A percentile compares a stretch with the other conserved stretches of the same genome.
Conservation (phyloP, 2,888 invertebrate species). For the Meiosimyza platycephala region DNA sequence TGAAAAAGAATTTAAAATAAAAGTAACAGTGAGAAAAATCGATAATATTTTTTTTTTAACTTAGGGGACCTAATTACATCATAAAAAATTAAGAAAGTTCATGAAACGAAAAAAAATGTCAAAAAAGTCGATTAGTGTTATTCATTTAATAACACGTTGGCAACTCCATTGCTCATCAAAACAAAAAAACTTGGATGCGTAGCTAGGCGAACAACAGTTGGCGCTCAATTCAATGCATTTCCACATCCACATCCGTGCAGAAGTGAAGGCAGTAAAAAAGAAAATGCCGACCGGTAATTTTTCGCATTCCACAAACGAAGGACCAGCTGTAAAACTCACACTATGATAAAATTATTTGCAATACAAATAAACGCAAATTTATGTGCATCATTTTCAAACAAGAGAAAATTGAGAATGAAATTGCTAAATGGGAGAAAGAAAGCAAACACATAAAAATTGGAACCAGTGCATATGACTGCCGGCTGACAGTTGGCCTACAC, state of each 20-base stretch:
- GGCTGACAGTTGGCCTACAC: no score
- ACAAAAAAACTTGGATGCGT: no score
- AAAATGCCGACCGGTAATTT: conserved; percentile 21
- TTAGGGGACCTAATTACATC: no score
- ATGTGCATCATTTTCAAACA: neutral
- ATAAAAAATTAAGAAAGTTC: no score
- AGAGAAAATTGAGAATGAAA: conserved; percentile 11
- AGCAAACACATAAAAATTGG: no score
- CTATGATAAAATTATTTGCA: neutral
- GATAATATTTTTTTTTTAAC: no score
- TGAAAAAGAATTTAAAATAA: no score
- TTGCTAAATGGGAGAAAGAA: neutral
- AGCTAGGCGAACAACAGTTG: neutral
- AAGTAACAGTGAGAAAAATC: no score
- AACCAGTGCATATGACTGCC: no score
- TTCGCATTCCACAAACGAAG: conserved; percentile 20
- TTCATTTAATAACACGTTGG: neutral
- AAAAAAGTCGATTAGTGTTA: no score
- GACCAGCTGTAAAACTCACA: conserved; percentile 24
- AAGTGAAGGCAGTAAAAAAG: conserved; percentile 13
- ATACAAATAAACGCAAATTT: neutral
- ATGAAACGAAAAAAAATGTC: no score
- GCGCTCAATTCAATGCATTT: neutral
- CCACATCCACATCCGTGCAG: neutral
- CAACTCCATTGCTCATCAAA: neutral